Base-by-base conservation (phyloP, 92 coral and sea anemone species). In the Diadumene lineata region DNA sequence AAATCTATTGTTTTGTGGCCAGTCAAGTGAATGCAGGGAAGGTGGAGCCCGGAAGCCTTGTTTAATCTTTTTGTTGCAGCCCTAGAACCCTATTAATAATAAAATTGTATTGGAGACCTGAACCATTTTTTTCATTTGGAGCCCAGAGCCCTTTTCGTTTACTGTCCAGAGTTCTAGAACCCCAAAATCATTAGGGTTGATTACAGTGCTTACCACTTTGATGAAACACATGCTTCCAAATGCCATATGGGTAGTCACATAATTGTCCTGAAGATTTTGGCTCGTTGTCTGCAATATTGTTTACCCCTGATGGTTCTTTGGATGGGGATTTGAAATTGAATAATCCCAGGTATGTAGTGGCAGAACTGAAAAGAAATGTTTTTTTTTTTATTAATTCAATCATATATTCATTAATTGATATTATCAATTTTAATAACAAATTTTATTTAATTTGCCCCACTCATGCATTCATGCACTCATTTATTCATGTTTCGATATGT, bases 311-410 rank as follows among this genome's bases (percentile, higher is more conserved):
- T 21, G n/a, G n/a, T 70, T 58, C 17, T 29, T 56, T 27, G 16
- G 51, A 15, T 69, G 27, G 3, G 29, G 48, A 16, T 19, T 70
- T 32, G 50, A 16, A 15, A 31, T 61, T 32, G 55, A 34, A 56
- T 72, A 72, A 29, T 1, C 55, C 67, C 56, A 56, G 7, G 34
- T 56, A 56, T 25, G 32, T 72, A 7, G 56, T 72, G 10, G 30
- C 48, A 56, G 77, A 72, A 11, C 77, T 72, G 64, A 8, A 70
- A n/a, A 70, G 18, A 53, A 13, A 16, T 3, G 21, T 2, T 53
- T 13, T 16, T 53, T 53, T 53, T 3, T 21, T 53, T 23, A 53
- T 53, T 53, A 4, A 21, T 53, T 53, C 58, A 15, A 3, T 53
- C 19, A 23, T 16, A 9, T 16, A 8, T 69, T 15, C 25, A 53